Base-by-base conservation (phyloP, 2,888 invertebrate species). In the Lepidochrysops patricia region DNA sequence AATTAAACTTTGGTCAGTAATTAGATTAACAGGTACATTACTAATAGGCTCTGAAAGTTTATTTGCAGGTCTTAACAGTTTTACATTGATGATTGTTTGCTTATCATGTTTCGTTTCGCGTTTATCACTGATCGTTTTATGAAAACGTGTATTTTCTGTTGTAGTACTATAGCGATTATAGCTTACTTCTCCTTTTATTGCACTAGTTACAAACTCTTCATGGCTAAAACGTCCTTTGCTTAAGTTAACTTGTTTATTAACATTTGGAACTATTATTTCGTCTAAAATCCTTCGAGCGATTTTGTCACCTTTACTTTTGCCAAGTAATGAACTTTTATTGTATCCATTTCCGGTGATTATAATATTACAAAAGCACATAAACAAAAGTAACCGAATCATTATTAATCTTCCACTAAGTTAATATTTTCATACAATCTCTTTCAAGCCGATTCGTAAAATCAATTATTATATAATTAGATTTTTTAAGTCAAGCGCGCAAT, bases 271-370 rank as follows among this genome's bases (percentile, higher is more conserved):
- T 27, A 75, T 67, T 0, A 82, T 75, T 60, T 78, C 79, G 54
- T 75, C 69, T 9, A 77, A 60, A 64, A 87, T 80, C 52, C 86
- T 72, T 66, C 80, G 76, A 0, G 83, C 82, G 9, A 87, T 75
- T 23, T 68, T 75, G 29, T 83, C 75, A 52, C 86, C 63, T 63
- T 86, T 87, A 49, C 84, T 80, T 26, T 73, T 68, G 34, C 81
- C 81, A 0, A 84, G 79, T 13, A 88, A 66, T 27, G 79, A 67
- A 68, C 85, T 80, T 57, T 86, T 79, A 57, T 79, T 85, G 64
- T 77, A 80, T 2, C 79, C 76, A n/a, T 75, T 75, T 2, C 74
- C 72, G 6, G 70, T 66, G 2, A 65, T 58, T 19, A 61, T 64
- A 49, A 63, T 60, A 50, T 58, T 63, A n/a, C 61, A 63, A 29